Evolutionary conservation across 2,888 invertebrate genomes (phyloP), one percentile per base, ranked within the genome.

Genomic region (Eurytoma californica): DNA sequence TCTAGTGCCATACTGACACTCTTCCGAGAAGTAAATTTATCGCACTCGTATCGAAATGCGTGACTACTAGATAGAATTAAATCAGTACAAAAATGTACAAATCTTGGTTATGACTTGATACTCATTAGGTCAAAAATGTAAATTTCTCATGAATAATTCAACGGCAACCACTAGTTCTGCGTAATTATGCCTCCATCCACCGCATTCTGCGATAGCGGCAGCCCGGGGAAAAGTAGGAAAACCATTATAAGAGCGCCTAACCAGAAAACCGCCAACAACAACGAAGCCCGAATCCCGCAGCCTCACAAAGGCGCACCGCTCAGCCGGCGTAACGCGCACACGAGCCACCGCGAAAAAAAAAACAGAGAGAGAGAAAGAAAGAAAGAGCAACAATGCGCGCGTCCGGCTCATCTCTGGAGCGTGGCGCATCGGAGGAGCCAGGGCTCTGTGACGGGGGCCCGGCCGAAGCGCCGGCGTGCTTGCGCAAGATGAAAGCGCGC

Each of bases 401-500:
- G 58, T 58, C 58, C 58, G 58, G 58, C 24, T 60, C 60, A 30
- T 60, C 60, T 60, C 60, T 60, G 20, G 20, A 66, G 66, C 66
- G 18, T 53, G 53, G 53, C 53, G 53, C 53, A 53, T 53, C 53
- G n/a, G 14, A 53, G 53, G n/a, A 53, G n/a, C 13, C 53, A 53
- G 53, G n/a, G 53, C n/a, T 0, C 53, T n/a, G 53, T 53, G 53
- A 53, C 53, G n/a, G n/a, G n/a, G n/a, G n/a, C n/a, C n/a, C n/a
- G 53, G 3, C 16, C 14, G 14, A 53, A n/a, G 60, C 28, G n/a
- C 5, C 53, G n/a, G 53, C 53, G 53, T 14, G 57, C 14, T 77
- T 77, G 49, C 65, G 70, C 70, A 70, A 77, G 70, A 77, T 77
- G 61, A 77, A 77, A 70, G 58, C 70, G 58, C 58, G 70, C 30